Conservation (phyloP, 1,140 invertebrate genomes). For the Coptotermes formosanus region DNA sequence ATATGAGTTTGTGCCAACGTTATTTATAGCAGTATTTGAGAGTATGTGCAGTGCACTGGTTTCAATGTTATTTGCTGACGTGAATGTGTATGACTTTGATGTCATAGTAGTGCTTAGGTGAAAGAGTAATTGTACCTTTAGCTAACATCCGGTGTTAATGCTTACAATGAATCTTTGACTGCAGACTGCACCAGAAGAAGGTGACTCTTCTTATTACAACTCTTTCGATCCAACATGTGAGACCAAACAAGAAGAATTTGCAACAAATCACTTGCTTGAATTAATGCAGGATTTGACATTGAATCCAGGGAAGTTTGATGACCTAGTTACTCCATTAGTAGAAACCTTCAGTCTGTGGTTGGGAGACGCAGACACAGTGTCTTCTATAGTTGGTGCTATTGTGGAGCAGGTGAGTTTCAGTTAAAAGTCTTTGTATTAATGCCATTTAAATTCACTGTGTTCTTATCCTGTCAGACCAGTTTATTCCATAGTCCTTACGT, state of each 20-base stretch:
- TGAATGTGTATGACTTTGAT: too few species aligned
- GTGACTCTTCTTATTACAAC: neutral
- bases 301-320: neutral
- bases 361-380: neutral
- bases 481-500: too few species aligned
- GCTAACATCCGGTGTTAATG: too few species aligned
- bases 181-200: neutral
- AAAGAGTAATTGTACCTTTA: too few species aligned
- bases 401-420: neutral
- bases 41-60: too few species aligned
- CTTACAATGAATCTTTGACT: neutral
- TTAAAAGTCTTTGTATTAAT: neutral
- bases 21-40: too few species aligned
- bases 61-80: too few species aligned
- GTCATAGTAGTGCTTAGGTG: too few species aligned
- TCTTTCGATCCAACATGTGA: neutral
- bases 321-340: neutral
- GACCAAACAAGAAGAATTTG: neutral
- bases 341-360: neutral
- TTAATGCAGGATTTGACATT: constrained; percentile 9
- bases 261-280: neutral
- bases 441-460: neutral
- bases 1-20: too few species aligned
- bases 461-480: too few species aligned
- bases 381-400: neutral